phyloP scores from a whole-genome alignment of 2,888 invertebrate species.

The Trimorus sp. region DNA sequence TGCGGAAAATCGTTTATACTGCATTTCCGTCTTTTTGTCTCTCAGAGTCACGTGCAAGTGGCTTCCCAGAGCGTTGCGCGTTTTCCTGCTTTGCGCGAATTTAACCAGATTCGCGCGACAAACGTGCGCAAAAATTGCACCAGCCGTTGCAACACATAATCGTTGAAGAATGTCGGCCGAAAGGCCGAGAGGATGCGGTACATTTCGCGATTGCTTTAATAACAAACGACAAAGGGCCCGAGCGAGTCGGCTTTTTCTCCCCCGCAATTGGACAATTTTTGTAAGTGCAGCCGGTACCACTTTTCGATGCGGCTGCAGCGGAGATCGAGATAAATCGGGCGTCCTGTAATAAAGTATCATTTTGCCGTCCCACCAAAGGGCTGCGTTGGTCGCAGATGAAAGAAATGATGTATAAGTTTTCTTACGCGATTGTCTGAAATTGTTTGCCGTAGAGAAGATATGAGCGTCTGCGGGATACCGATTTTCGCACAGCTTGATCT shows the following conservation, averaged over 20 bases:
- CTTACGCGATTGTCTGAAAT: slow-evolving; percentile 42
- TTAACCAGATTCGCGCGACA: too few species aligned
- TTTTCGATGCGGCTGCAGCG: slow-evolving; percentile 41
- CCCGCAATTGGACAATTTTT: slow-evolving; percentile 60
- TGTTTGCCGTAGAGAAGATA: too few species aligned
- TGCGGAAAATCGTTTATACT: slow-evolving; percentile 59
- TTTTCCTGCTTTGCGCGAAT: too few species aligned
- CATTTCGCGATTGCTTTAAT: too few species aligned
- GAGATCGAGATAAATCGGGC: slow-evolving; percentile 60
- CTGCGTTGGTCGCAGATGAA: slow-evolving; percentile 50
- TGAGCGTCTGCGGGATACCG: too few species aligned
- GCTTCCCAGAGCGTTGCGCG: slow-evolving; percentile 37
- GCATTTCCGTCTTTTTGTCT: slow-evolving; percentile 58
- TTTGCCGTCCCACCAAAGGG: slow-evolving; percentile 61
- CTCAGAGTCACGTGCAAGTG: slow-evolving; percentile 41
- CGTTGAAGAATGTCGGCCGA: too few species aligned
- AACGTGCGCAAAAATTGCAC: too few species aligned
- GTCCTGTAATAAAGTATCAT: slow-evolving; percentile 66
- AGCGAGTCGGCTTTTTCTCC: slow-evolving; percentile 33
- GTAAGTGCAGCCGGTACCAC: slow-evolving; percentile 52
- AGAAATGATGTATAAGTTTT: slow-evolving; percentile 49
- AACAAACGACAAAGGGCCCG: slow-evolving; percentile 11
- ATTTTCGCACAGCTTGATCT: too few species aligned
- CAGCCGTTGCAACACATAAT: too few species aligned
- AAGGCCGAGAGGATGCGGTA: too few species aligned